These are phyloP conservation scores for Oscheius myriophilus DNA, from an alignment of 2,888 invertebrate genomes.

Conservation along the genomic window DNA sequence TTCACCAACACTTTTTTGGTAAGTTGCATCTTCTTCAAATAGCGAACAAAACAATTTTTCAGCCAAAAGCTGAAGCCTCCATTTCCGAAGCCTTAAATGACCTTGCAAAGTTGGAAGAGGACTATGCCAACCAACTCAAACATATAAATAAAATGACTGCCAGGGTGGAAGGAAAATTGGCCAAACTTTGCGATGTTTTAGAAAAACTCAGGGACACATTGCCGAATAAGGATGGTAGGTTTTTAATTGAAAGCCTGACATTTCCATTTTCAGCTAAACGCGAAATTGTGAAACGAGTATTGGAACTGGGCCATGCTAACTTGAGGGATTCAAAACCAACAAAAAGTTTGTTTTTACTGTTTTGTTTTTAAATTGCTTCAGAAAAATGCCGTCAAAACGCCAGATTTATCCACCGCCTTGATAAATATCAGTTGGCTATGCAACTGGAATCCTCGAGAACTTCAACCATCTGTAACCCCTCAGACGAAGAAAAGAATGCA, in stretches of 20 bases:
- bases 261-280: slow-evolving; percentile 13
- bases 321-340: slow-evolving; percentile 46
- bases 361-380: slow-evolving; percentile 1
- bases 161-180: slow-evolving; percentile 9
- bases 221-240: slow-evolving; percentile 21
- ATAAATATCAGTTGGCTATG: slow-evolving; percentile 10
- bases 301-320: slow-evolving; percentile 53
- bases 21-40: not conserved
- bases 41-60: not conserved
- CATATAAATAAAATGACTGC: slow-evolving; percentile 6
- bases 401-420: slow-evolving; percentile 1
- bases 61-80: slow-evolving; percentile 38
- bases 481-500: slow-evolving; percentile 33
- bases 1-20: slow-evolving; percentile 32
- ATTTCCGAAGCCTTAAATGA: slow-evolving; percentile 38
- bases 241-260: too few species aligned
- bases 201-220: slow-evolving; percentile 25
- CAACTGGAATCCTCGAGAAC: slow-evolving; percentile 13
- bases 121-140: slow-evolving; percentile 30
- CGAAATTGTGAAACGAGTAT: slow-evolving; percentile 53
- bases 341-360: slow-evolving; percentile 43
- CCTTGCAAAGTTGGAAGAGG: slow-evolving; percentile 37
- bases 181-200: slow-evolving; percentile 20
- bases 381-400: slow-evolving; percentile 15
- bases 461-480: slow-evolving; percentile 28